Percentiles rank a stretch among this genome's conserved stretches.
Evolutionary conservation across 2,797 vertebrate species (phyloP).

Genomic region (Hyperoplus immaculatus): DNA sequence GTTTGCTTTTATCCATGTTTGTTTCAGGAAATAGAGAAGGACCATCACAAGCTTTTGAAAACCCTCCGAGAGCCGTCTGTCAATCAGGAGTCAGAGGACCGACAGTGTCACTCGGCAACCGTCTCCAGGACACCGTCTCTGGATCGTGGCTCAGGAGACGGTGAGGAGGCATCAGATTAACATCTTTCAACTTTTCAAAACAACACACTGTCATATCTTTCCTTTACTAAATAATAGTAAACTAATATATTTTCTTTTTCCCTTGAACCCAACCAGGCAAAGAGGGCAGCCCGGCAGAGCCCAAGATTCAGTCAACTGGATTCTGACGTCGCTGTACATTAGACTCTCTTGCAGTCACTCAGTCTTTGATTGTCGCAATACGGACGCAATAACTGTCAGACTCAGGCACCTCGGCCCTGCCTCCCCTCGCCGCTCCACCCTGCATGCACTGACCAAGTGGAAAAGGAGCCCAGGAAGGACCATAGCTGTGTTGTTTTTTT

Average conservation of each 20-base stretch:
- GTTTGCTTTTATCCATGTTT: background rate
- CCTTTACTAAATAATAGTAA: background rate
- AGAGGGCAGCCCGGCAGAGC: slow-evolving; percentile 71
- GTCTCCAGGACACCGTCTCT: slow-evolving; percentile 73
- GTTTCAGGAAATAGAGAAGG: slow-evolving; percentile 83
- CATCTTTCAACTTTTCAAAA: background rate
- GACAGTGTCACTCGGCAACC: slow-evolving; percentile 54
- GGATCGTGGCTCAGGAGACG: slow-evolving; percentile 75
- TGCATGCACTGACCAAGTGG: slow-evolving; percentile 69
- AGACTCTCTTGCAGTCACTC: slow-evolving; percentile 15
- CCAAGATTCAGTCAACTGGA: slow-evolving; percentile 83
- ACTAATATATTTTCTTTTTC: background rate
- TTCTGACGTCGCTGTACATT: slow-evolving; percentile 74
- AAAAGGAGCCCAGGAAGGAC: slow-evolving; percentile 57
- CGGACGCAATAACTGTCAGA: slow-evolving; percentile 34
- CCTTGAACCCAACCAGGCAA: slow-evolving; percentile 64
- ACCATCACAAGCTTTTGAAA: slow-evolving; percentile 80
- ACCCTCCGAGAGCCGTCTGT: slow-evolving; percentile 64
- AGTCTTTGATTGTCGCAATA: slow-evolving; percentile 5
- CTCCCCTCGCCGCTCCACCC: slow-evolving; percentile 45
- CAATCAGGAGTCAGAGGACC: slow-evolving; percentile 65
- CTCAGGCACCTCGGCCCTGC: slow-evolving; percentile 16
- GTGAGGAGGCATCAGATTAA: slow-evolving; percentile 57
- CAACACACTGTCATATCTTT: fast-evolving
- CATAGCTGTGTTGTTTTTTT: background rate